Conservation (phyloP, 2,888 invertebrate genomes). For the Cordilura impudica region DNA sequence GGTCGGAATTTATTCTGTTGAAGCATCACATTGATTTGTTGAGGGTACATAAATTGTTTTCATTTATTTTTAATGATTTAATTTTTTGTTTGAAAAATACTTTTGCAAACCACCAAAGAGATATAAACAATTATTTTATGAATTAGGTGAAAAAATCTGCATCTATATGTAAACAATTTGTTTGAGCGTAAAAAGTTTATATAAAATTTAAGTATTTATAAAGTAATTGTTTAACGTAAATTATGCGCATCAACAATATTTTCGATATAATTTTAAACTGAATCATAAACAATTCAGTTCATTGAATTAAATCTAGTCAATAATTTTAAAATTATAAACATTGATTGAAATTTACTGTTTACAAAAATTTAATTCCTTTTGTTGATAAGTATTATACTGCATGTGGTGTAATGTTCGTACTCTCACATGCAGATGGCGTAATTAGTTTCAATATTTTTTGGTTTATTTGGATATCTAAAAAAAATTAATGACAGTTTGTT, state of each 20-base stretch:
- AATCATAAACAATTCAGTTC: neutral
- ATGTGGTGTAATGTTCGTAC: too few species aligned
- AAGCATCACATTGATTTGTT: too few species aligned
- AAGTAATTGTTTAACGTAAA: slow-evolving; percentile 3
- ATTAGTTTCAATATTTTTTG: too few species aligned
- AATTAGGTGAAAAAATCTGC: neutral
- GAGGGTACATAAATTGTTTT: too few species aligned
- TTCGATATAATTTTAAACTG: neutral
- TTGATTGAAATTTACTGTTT: neutral
- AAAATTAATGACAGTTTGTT: too few species aligned
- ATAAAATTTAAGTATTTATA: neutral
- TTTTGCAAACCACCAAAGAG: neutral
- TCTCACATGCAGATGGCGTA: too few species aligned
- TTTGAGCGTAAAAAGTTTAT: neutral
- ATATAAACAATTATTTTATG: slow-evolving; percentile 15
- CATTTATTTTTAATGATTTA: neutral
- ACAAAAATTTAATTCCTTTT: too few species aligned
- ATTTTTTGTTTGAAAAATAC: neutral
- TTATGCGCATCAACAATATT: neutral
- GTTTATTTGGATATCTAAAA: too few species aligned
- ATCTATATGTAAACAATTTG: neutral
- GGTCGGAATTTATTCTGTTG: too few species aligned
- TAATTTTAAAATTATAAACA: neutral
- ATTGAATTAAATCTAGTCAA: neutral
- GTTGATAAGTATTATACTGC: too few species aligned